A percentile compares a stretch with the other conserved stretches of the same genome.
phyloP scores from a whole-genome alignment of 35 echinoderm and acorn worm species.

The Acanthaster planci region DNA sequence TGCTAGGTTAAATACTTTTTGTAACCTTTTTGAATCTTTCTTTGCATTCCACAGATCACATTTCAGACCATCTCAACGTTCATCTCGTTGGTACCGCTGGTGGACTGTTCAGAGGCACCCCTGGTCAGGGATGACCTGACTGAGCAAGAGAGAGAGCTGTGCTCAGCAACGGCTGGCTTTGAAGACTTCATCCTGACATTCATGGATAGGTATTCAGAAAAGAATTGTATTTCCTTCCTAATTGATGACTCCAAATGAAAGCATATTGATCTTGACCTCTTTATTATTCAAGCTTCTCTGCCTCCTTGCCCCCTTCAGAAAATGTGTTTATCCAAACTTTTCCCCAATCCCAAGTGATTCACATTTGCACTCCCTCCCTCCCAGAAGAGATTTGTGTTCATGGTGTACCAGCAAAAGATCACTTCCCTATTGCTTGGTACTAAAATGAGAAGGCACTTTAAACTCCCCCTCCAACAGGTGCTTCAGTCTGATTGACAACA shows the following conservation, averaged over 20 bases:
- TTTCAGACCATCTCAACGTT: conserved; percentile 83
- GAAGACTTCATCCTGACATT: conserved; percentile 91
- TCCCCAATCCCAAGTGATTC: too few species aligned
- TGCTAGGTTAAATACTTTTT: too few species aligned
- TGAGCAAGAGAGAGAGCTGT: conserved; percentile 88
- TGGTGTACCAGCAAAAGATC: too few species aligned
- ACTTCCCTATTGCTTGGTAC: too few species aligned
- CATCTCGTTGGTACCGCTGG: conserved; percentile 75
- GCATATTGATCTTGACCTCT: not conserved
- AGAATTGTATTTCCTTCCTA: too few species aligned
- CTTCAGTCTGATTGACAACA: conserved; percentile 88
- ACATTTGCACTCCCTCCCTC: too few species aligned
- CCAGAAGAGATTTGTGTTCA: too few species aligned
- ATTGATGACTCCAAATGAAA: not conserved
- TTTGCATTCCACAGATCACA: conserved; percentile 55
- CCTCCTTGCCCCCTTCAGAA: too few species aligned
- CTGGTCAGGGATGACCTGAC: conserved; percentile 79
- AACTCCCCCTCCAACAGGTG: conserved; percentile 52
- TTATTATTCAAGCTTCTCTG: not conserved
- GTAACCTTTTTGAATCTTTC: not conserved
- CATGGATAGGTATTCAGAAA: conserved; percentile 74
- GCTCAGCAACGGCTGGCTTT: conserved; percentile 89
- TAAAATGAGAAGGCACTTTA: too few species aligned
- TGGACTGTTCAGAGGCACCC: conserved; percentile 87
- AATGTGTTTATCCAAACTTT: too few species aligned